Evolutionary conservation across 2,888 invertebrate genomes (phyloP).

Genomic region (Pseudolycoriella hygida): DNA sequence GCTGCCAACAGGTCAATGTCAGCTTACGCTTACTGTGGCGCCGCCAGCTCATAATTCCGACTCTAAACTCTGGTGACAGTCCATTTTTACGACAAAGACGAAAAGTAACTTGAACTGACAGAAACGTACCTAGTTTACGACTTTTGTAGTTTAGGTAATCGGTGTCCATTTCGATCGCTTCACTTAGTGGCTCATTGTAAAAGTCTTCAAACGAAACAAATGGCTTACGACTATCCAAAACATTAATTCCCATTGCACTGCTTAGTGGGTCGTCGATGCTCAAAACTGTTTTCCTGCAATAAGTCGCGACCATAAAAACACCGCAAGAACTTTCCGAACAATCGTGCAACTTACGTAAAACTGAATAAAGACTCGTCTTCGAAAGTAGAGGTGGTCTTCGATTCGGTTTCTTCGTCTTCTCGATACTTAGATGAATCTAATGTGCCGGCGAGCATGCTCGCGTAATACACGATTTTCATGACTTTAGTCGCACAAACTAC

Average conservation of each 20-base stretch:
- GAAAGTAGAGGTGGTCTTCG: constrained; percentile 25
- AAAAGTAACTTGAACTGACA: not conserved
- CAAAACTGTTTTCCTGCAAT: constrained; percentile 11
- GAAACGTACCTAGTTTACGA: constrained; percentile 17
- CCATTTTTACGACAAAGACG: no score
- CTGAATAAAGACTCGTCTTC: constrained; percentile 25
- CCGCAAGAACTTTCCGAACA: not conserved
- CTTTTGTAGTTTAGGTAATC: constrained; percentile 83
- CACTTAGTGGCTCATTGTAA: constrained; percentile 86
- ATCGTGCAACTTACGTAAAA: constrained; percentile 17
- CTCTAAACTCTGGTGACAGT: no score
- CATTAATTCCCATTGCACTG: constrained; percentile 53
- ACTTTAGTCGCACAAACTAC: constrained; percentile 75
- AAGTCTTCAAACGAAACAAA: constrained; percentile 76
- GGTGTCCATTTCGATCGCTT: constrained; percentile 83
- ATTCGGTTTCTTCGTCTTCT: constrained; percentile 28
- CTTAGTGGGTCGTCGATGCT: constrained; percentile 34
- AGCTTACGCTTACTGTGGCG: no score
- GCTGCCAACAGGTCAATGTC: not conserved
- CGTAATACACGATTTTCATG: constrained; percentile 80
- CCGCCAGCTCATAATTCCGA: no score
- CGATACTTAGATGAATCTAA: constrained; percentile 46
- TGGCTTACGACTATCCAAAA: constrained; percentile 68
- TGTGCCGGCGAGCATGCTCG: constrained; percentile 70
- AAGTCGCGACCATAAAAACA: not conserved